Evolutionary conservation across 2,797 vertebrate genomes (phyloP).

Genomic region (Mus caroli): DNA sequence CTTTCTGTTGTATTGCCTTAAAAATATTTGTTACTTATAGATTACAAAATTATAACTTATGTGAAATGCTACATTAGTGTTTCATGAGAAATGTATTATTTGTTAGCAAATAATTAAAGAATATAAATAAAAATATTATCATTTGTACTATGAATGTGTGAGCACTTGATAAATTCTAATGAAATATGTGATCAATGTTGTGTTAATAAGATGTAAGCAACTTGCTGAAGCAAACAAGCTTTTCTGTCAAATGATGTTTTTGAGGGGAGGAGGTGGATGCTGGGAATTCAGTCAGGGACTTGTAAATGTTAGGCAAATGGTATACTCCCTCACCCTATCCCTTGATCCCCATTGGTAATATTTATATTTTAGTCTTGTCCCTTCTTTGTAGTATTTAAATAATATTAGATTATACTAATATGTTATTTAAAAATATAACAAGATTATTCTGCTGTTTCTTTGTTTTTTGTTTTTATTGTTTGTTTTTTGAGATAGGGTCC

Average conservation of each 20-base stretch:
- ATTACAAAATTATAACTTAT: constrained; percentile 15
- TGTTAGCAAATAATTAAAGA: constrained; percentile 48
- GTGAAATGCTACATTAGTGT: constrained; percentile 19
- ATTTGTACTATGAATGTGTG: constrained; percentile 45
- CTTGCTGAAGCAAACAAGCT: background rate
- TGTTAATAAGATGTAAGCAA: constrained; percentile 43
- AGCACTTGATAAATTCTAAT: constrained; percentile 49
- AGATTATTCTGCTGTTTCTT: background rate
- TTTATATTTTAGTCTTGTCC: background rate
- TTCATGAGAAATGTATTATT: constrained; percentile 36
- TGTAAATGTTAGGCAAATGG: background rate
- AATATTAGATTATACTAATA: constrained; percentile 17
- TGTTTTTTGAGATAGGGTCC: background rate
- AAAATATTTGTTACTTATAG: constrained; percentile 40
- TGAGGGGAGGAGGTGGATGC: background rate
- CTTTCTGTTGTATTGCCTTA: constrained; percentile 58
- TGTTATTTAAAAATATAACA: constrained; percentile 48
- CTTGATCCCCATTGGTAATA: constrained; percentile 9
- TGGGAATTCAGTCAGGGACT: background rate
- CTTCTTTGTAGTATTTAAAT: constrained; percentile 22
- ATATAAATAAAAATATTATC: background rate
- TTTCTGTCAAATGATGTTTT: background rate
- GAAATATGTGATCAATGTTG: constrained; percentile 50
- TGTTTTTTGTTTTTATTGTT: background rate
- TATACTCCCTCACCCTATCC: background rate